A percentile compares a stretch with the other conserved stretches of the same genome.
These are phyloP conservation scores for Nyctereutes procyonoides DNA, from an alignment of 2,113 vertebrate species.

Conservation along the genomic window DNA sequence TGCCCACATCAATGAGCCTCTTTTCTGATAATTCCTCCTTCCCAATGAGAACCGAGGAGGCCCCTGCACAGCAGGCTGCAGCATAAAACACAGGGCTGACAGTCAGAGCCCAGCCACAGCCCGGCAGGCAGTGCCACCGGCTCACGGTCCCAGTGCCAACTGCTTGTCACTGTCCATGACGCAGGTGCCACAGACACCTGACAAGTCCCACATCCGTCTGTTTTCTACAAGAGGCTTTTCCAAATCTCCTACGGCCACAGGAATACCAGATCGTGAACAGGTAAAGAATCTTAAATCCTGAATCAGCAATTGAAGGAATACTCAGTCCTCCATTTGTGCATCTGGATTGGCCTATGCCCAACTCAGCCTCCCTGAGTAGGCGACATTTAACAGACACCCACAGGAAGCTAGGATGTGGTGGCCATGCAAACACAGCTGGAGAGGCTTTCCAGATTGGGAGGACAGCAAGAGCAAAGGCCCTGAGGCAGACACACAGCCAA, in stretches of 20 bases:
- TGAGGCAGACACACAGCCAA: not conserved
- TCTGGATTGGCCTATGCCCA: accelerated
- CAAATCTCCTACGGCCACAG: not conserved
- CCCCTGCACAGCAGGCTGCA: accelerated
- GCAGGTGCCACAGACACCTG: not conserved
- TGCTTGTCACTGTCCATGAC: not conserved
- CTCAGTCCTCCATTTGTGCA: not conserved
- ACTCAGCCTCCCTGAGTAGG: not conserved
- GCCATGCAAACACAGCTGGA: accelerated
- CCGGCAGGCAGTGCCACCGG: accelerated
- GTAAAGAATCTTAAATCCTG: not conserved
- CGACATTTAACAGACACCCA: not conserved
- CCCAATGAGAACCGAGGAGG: not conserved
- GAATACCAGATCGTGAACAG: not conserved
- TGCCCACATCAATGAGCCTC: not conserved
- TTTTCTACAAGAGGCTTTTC: not conserved
- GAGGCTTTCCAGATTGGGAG: not conserved
- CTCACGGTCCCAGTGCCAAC: accelerated
- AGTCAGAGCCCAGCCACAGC: not conserved
- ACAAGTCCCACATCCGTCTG: not conserved
- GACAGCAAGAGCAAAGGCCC: not conserved
- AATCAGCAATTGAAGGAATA: not conserved
- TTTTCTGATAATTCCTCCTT: not conserved
- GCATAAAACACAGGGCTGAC: accelerated
- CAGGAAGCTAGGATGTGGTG: not conserved